Evolutionary conservation across 2,113 vertebrate species (phyloP).

Genomic region (Etia nguti): DNA sequence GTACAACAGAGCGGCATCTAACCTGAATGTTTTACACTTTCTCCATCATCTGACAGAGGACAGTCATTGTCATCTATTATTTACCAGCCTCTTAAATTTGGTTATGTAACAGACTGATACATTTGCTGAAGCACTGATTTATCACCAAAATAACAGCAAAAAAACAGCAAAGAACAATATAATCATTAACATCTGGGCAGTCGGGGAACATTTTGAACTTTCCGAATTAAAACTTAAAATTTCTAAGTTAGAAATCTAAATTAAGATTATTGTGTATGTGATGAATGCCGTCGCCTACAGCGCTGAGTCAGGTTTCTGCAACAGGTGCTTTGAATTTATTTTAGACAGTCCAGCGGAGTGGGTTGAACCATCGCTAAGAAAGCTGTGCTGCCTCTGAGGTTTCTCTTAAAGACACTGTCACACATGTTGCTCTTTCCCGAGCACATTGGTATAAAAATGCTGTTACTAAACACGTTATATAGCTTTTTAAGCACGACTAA

Average conservation of each 20-base stretch:
- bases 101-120: background rate
- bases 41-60: background rate
- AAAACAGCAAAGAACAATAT: background rate
- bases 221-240: background rate
- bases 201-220: background rate
- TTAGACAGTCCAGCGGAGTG: background rate
- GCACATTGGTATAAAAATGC: background rate
- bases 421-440: background rate
- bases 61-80: background rate
- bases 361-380: background rate
- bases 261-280: background rate
- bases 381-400: background rate
- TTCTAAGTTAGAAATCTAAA: background rate
- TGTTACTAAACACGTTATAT: background rate
- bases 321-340: background rate
- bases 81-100: background rate
- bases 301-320: background rate
- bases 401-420: background rate
- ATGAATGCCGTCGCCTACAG: background rate
- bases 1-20: background rate
- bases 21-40: background rate
- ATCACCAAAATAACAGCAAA: background rate
- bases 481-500: background rate
- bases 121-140: background rate
- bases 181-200: background rate